Evolutionary conservation across 2,113 vertebrate species (phyloP).

Genomic region (Pomatostomus ruficeps): DNA sequence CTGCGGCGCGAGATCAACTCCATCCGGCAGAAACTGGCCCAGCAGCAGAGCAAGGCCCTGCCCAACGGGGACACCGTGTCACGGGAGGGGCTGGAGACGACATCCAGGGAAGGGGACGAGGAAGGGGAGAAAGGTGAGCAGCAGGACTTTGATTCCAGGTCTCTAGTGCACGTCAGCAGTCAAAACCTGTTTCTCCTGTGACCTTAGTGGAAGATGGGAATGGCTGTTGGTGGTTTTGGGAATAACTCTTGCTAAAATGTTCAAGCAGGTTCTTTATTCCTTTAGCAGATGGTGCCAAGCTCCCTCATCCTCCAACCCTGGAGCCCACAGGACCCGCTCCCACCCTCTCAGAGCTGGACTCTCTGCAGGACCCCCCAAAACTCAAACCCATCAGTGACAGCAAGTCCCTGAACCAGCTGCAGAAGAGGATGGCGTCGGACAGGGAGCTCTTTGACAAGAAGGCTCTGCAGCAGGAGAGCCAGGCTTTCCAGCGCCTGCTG

Average conservation of each 20-base stretch:
- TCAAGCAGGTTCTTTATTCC: conserved; percentile 65
- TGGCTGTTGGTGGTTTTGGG: not conserved
- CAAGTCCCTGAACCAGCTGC: conserved; percentile 68
- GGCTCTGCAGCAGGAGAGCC: conserved; percentile 72
- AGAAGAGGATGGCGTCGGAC: conserved; percentile 78
- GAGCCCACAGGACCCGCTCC: conserved; percentile 89
- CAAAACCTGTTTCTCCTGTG: not conserved
- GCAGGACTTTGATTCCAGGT: not conserved
- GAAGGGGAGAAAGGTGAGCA: conserved; percentile 70
- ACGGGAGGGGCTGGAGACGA: conserved; percentile 66
- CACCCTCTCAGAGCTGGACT: conserved; percentile 81
- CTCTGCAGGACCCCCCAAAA: conserved; percentile 87
- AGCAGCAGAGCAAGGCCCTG: conserved; percentile 72
- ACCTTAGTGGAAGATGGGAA: not conserved
- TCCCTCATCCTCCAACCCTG: conserved; percentile 86
- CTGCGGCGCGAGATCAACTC: conserved; percentile 90
- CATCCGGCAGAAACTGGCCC: conserved; percentile 82
- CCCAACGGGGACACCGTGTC: conserved; percentile 74
- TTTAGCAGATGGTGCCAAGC: conserved; percentile 86
- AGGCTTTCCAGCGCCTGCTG: conserved; percentile 68
- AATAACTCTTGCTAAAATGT: conserved; percentile 42
- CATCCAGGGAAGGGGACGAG: conserved; percentile 60
- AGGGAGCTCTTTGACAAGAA: conserved; percentile 69
- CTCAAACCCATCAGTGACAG: conserved; percentile 87
- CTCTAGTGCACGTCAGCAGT: not conserved